These are phyloP conservation scores for Bergia puertoricense DNA, from an alignment of 92 coral and sea anemone genomes.

Conservation along the genomic window DNA sequence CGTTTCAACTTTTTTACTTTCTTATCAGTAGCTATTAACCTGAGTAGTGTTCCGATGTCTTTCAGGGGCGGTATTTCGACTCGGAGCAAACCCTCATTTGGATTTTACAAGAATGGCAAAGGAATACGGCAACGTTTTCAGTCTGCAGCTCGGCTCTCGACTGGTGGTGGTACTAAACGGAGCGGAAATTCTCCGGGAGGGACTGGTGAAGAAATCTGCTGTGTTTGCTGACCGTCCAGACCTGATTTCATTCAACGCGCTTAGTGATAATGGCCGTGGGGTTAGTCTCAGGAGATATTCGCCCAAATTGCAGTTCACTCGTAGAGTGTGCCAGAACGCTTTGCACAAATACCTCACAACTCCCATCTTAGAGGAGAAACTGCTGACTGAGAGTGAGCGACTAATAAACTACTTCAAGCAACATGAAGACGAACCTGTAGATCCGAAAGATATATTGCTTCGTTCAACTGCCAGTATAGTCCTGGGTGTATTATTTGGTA, in stretches of 20 bases:
- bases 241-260: constrained; percentile 50
- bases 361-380: constrained; percentile 49
- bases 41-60: neutral
- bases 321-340: constrained; percentile 61
- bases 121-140: constrained; percentile 76
- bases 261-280: neutral
- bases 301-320: constrained; percentile 48
- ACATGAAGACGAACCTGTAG: constrained; percentile 49
- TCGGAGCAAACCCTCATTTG: constrained; percentile 55
- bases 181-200: constrained; percentile 64
- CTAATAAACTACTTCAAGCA: constrained; percentile 46
- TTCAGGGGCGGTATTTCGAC: constrained; percentile 52
- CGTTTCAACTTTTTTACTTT: neutral
- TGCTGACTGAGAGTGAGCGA: constrained; percentile 47
- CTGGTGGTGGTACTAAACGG: constrained; percentile 77
- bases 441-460: constrained; percentile 44
- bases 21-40: neutral
- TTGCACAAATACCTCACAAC: constrained; percentile 65
- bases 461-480: constrained; percentile 60
- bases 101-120: constrained; percentile 61
- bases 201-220: constrained; percentile 59
- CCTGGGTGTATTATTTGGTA: constrained; percentile 62
- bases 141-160: constrained; percentile 75
- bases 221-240: constrained; percentile 73
- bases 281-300: constrained; percentile 23